Conservation (phyloP, 35 echinoderm and acorn worm species). For the Acanthaster planci region DNA sequence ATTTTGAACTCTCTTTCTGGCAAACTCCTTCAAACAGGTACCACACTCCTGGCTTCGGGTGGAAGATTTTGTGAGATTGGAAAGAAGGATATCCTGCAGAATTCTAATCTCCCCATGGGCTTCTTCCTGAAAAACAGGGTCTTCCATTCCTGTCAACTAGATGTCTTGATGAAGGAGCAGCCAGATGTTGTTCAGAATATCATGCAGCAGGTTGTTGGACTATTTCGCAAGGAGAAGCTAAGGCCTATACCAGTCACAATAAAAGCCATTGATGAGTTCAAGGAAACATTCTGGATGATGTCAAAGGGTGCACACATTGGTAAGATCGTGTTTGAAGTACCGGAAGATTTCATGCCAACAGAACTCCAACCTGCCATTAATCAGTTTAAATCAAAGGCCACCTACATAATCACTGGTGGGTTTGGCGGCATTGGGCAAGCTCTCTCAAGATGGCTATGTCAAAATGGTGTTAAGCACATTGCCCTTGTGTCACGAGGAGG, state of each 20-base stretch:
- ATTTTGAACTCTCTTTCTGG: slow-evolving; percentile 55
- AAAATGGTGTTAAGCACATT: slow-evolving; percentile 78
- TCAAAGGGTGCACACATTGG: slow-evolving; percentile 14
- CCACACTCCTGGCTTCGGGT: slow-evolving; percentile 39
- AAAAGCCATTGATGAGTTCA: slow-evolving; percentile 34
- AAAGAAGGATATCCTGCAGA: background rate
- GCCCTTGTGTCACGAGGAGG: slow-evolving; percentile 45
- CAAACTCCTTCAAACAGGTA: slow-evolving; percentile 39
- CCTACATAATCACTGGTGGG: slow-evolving; percentile 75
- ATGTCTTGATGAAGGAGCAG: slow-evolving; percentile 43
- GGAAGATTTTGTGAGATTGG: slow-evolving; percentile 58
- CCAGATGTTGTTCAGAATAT: slow-evolving; percentile 26
- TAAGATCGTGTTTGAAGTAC: slow-evolving; percentile 47
- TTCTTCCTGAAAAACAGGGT: slow-evolving; percentile 56
- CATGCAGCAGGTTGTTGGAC: slow-evolving; percentile 23
- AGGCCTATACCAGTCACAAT: slow-evolving; percentile 35
- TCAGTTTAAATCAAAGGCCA: slow-evolving; percentile 69
- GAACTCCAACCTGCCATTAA: slow-evolving; percentile 16
- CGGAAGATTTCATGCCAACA: slow-evolving; percentile 44
- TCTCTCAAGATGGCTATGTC: slow-evolving; percentile 70
- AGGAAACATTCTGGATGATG: slow-evolving; percentile 33
- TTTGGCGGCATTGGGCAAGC: slow-evolving; percentile 54
- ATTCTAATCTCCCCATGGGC: slow-evolving; percentile 36
- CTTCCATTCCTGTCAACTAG: slow-evolving; percentile 67
- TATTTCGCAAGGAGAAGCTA: slow-evolving; percentile 27